Base-by-base conservation (phyloP, 1,140 invertebrate genomes). In the Oedothorax gibbosus region DNA sequence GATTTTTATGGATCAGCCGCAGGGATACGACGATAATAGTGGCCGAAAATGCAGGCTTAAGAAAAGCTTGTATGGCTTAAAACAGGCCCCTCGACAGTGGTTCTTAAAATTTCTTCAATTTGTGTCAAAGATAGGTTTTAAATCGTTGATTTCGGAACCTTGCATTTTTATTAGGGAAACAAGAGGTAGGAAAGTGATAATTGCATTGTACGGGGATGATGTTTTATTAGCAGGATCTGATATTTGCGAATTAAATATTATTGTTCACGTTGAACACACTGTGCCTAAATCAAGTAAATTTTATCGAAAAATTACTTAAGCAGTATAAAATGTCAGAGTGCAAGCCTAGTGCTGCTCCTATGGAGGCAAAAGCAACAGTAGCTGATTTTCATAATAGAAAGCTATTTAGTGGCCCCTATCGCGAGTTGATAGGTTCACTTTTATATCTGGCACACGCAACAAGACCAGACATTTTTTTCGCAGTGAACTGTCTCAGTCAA, bases 1-100 rank as follows among this genome's bases (percentile, higher is more conserved):
- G 72, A 87, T 91, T 14, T 90, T 88, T 78, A 91, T 91, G 88
- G 68, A 89, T 53, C 88, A 89, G 77, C 89, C 90, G 35, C 85
- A 89, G 77, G 89, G 79, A n/a, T 86, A 65, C 21, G 66, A 56
- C 8, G 66, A 49, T n/a, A 50, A 53, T 7, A 75, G 78, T 20
- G 49, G 18, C 60, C 54, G 68, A 21, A 88, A 88, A 51, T 90
- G 87, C 53, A 85, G 79, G 69, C 78, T 90, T n/a, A 88, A 87
- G 5, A 87, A 88, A 71, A 87, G 77, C 88, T 86, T 88, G 66
- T 91, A 88, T 87, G 89, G 87, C 7, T 81, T 90, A 10, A 87
- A 85, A 80, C 89, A 90, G 80, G 87, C 89, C 12, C 87, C 88
- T 49, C 78, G 88, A 60, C 86, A 80, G 49, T 91, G 90, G 89